Base-by-base conservation (phyloP, 2,797 vertebrate species). In the Nyctibius grandis region DNA sequence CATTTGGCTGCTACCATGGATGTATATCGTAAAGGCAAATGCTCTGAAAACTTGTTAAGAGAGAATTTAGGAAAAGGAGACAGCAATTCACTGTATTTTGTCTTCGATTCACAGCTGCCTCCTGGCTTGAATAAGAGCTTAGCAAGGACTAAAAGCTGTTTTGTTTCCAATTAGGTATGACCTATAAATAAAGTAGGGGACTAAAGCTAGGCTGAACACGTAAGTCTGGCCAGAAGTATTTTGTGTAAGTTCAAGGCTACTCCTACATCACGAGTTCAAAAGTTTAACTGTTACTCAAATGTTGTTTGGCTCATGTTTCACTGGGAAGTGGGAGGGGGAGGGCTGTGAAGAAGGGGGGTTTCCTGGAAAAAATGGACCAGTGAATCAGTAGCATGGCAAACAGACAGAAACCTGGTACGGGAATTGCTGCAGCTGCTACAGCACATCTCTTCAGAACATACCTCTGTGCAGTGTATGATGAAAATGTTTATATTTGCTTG, bases 201-300 rank as follows among this genome's bases (percentile, higher is more conserved):
- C 79, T 83, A 69, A 91, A 72, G n/a, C 65, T 36, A 26, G 44
- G 74, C 85, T 94, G 73, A 81, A 34, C 63, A 51, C 59, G 59
- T 72, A 36, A 33, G 42, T 59, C 69, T 86, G 69, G 59, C 40
- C 91, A 90, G 36, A 78, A 53, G 36, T 38, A 74, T 91, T 95
- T 90, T 92, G 67, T 17, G 0, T 65, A 67, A 88, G 63, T 76
- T 96, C 79, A 86, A 92, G 70, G 47, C 54, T 81, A 63, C 44
- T 81, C 73, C 85, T 89, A 51, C 54, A 26, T n/a, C 85, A 33
- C 33, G 89, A 64, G 89, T 96, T 97, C 90, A 94, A 70, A 91
- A 96, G 94, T 96, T 95, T 51, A 95, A 76, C 85, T 70, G 70
- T 69, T 93, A 57, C 74, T 91, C 51, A 89, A 53, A 74, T 40